A percentile compares a stretch with the other conserved stretches of the same genome.
phyloP scores from a whole-genome alignment of 2,888 invertebrate species.

The Philonicus albiceps region DNA sequence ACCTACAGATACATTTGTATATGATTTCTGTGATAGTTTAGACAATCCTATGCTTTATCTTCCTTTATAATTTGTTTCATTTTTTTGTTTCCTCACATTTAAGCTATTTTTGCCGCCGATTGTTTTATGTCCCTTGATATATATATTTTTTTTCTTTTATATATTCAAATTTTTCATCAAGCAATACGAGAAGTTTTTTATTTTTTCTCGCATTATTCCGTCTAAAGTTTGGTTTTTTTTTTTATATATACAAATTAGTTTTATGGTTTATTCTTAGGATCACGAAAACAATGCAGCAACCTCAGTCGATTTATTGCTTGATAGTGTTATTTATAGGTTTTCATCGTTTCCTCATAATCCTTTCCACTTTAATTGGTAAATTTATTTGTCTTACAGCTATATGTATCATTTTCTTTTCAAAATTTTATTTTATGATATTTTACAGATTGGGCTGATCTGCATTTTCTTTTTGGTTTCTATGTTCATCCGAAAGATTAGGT shows the following conservation, averaged over 20 bases:
- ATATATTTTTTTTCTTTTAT: neutral
- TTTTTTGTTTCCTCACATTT: conserved; percentile 20
- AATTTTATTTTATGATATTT: neutral
- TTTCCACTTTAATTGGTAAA: neutral
- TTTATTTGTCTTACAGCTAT: conserved; percentile 35
- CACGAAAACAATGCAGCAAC: conserved; percentile 14
- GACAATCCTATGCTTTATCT: neutral
- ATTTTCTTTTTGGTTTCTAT: neutral
- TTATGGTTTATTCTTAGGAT: neutral
- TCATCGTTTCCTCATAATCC: neutral
- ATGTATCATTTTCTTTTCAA: neutral
- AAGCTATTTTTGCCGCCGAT: conserved; percentile 15
- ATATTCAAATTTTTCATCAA: neutral
- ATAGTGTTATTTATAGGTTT: conserved; percentile 4
- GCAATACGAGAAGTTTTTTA: neutral
- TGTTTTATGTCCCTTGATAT: neutral
- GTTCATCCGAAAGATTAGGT: too few species aligned
- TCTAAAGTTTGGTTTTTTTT: neutral
- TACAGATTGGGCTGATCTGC: neutral
- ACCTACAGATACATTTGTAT: neutral
- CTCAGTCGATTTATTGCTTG: conserved; percentile 37
- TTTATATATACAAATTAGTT: neutral
- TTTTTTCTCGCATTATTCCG: neutral
- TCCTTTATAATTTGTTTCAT: neutral
- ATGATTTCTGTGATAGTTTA: conserved; percentile 14